Evolutionary conservation across 2,888 invertebrate genomes (phyloP), one percentile per base, ranked within the genome.

Genomic region (Melanchra persicariae): DNA sequence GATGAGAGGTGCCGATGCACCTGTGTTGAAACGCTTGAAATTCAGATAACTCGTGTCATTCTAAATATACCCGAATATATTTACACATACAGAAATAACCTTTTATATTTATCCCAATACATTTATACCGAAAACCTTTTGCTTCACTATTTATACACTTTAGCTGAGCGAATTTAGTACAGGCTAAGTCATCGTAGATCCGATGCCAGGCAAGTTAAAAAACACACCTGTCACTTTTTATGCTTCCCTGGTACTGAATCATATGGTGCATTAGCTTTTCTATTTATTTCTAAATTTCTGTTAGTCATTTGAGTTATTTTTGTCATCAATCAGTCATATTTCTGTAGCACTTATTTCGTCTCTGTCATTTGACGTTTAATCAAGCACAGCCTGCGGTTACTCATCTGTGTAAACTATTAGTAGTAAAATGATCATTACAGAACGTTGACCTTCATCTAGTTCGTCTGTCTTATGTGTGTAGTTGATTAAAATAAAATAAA

Each of bases 1-100:
- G 82, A 64, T 77, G 77, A 78, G 49, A 45, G 82, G 64, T 70
- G 74, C 63, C 80, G 76, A 83, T 76, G 77, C 81, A 80, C 85
- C 75, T 68, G 70, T 73, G 85, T 77, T 80, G 82, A 83, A 84
- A 85, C 68, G 77, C 73, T 85, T 77, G 71, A 64, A 71, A 70
- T 75, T 73, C 75, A 74, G 69, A 83, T 85, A 83, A 83, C 83
- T 83, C 85, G 75, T 83, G 81, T 77, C 85, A 80, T 71, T 85
- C 85, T 83, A 83, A 83, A 85, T 85, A 74, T 85, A 83, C 30
- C 40, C 9, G 70, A 70, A 83, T 83, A 83, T 83, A 85, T 79
- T 85, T 79, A 83, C 64, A 64, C 61, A 30, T 72, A 66, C 83
- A 58, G 66, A 77, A 85, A 85, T 85, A 83, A 55, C 54, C 30